Evolutionary conservation across 92 coral and sea anemone genomes (phyloP), one percentile per base, ranked within the genome.

Genomic region (Parazoanthus swiftii): DNA sequence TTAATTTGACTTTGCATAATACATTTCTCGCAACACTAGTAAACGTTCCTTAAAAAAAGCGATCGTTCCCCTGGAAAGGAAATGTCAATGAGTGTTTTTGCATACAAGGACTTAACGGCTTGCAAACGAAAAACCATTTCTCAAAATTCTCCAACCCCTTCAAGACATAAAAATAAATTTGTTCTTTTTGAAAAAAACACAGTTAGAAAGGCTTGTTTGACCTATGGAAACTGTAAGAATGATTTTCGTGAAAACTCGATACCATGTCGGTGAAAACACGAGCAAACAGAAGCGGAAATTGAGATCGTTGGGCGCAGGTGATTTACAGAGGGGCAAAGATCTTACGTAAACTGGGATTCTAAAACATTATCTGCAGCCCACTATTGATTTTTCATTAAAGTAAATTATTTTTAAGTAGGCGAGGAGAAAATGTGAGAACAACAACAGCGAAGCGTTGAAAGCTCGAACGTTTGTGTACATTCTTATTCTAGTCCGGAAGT

Each of bases 401-500:
- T 33, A 44, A 46, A 18, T 66, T 48, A 25, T 67, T 46, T 46
- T 46, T 68, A 46, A 71, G 67, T n/a, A 70, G 79, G 66, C 33
- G 79, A 71, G 25, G 59, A 82, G 9, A 82, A 70, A 68, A 20
- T 39, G 44, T 43, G 39, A 56, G 44, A 84, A 71, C 56, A 68
- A 84, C 6, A 56, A 84, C 77, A 70, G 79, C 67, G 25, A 29
- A 29, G 54, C 63, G 67, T 72, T 44, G 79, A 70, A 43, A 33
- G 59, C 26, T 58, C 51, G 6, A 15, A 16, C 8, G 68, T 84
- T 84, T 84, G 87, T 84, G 79, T 84, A 84, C 87, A 84, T 84
- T 84, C 46, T 76, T 75, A 36, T 65, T 71, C 20, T 25, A 86
- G 90, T 92, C 94, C 94, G 94, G 94, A 92, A 92, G 94, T 92